These are phyloP conservation scores for Prionailurus viverrinus DNA, from an alignment of 2,113 vertebrate species.

Conservation along the genomic window DNA sequence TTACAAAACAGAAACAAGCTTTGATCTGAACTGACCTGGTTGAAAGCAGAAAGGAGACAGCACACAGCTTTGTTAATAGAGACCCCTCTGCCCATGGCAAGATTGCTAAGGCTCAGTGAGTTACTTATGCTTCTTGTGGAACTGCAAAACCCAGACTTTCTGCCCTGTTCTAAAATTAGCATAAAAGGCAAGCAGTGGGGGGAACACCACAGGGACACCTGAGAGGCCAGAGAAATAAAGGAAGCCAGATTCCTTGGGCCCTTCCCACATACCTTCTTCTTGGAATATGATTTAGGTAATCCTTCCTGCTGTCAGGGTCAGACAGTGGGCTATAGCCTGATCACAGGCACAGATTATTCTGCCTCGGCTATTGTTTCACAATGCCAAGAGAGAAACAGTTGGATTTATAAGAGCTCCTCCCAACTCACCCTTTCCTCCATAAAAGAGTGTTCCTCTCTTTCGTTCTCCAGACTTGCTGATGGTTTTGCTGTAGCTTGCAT, in stretches of 20 bases:
- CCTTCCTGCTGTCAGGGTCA: not conserved
- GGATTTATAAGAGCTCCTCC: not conserved
- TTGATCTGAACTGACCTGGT: not conserved
- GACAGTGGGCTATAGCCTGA: not conserved
- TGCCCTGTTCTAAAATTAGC: constrained; percentile 16
- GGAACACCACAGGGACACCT: not conserved
- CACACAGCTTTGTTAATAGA: not conserved
- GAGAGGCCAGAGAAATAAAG: not conserved
- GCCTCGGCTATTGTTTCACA: not conserved
- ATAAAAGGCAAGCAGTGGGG: not conserved
- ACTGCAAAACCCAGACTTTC: not conserved
- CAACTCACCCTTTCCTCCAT: not conserved
- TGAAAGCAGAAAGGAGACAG: constrained; percentile 20
- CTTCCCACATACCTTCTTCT: not conserved
- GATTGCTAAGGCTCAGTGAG: not conserved
- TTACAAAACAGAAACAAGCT: not conserved
- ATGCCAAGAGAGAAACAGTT: not conserved
- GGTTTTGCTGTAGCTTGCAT: not conserved
- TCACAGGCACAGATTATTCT: not conserved
- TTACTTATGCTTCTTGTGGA: not conserved
- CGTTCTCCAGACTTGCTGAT: not conserved
- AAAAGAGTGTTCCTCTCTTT: not conserved
- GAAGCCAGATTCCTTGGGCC: not conserved
- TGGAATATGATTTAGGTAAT: not conserved
- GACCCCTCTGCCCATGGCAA: not conserved